Evolutionary conservation across 2,797 vertebrate species (phyloP).

Genomic region (Myripristis jacobus): DNA sequence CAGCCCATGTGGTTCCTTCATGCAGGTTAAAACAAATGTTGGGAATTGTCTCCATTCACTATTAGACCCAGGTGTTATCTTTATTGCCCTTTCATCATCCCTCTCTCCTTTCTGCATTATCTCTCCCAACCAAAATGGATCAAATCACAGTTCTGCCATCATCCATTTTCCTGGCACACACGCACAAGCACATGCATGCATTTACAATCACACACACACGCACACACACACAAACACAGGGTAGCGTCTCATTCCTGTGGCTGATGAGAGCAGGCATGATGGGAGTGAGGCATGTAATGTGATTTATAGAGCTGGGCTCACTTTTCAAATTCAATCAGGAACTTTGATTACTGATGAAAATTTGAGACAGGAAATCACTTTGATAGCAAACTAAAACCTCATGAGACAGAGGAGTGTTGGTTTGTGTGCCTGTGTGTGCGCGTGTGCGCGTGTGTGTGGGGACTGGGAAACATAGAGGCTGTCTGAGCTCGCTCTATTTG

Average conservation of each 20-base stretch:
- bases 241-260: constrained; percentile 72
- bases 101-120: constrained; percentile 29
- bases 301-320: constrained; percentile 81
- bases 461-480: constrained; percentile 46
- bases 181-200: constrained; percentile 34
- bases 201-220: constrained; percentile 14
- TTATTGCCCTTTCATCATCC: constrained; percentile 10
- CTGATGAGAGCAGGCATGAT: constrained; percentile 76
- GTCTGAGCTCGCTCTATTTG: constrained; percentile 68
- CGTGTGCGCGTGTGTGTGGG: constrained; percentile 25
- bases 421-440: constrained; percentile 55
- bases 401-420: constrained; percentile 67
- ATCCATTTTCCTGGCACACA: constrained; percentile 52
- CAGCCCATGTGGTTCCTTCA: constrained; percentile 9
- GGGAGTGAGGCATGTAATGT: constrained; percentile 83
- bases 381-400: constrained; percentile 84
- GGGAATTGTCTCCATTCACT: constrained; percentile 13
- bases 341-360: constrained; percentile 85
- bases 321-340: constrained; percentile 86
- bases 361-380: constrained; percentile 84
- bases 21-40: constrained; percentile 33
- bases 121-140: constrained; percentile 42
- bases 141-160: constrained; percentile 58
- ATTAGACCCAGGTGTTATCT: constrained; percentile 44
- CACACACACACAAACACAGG: constrained; percentile 53